These are phyloP conservation scores for Dipodomys merriami DNA, from an alignment of 2,113 vertebrate genomes.

Conservation along the genomic window DNA sequence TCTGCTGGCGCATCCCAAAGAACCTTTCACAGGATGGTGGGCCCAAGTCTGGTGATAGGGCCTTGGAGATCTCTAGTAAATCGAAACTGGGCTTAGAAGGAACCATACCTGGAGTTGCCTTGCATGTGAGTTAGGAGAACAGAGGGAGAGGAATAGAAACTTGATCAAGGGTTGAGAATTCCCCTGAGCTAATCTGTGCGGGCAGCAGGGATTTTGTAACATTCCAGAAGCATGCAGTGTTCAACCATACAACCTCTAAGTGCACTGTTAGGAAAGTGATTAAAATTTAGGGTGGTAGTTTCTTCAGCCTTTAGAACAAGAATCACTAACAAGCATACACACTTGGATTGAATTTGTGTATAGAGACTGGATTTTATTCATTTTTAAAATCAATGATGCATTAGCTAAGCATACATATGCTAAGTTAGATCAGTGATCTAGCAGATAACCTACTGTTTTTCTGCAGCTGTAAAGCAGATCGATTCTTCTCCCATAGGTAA, in stretches of 20 bases:
- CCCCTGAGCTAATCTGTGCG: background rate
- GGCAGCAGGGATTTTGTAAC: background rate
- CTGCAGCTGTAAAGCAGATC: background rate
- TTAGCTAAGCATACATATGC: background rate
- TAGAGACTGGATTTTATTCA: background rate
- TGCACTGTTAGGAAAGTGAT: constrained; percentile 4
- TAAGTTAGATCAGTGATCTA: background rate
- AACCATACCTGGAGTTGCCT: background rate
- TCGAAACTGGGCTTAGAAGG: background rate
- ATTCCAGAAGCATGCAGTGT: too few species aligned
- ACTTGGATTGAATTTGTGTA: background rate
- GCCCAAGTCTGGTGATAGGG: background rate
- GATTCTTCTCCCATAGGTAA: background rate
- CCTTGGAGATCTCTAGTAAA: background rate
- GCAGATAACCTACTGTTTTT: background rate
- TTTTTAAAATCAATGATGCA: background rate
- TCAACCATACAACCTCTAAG: background rate
- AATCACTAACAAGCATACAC: constrained; percentile 10
- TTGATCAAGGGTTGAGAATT: background rate
- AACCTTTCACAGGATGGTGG: too few species aligned
- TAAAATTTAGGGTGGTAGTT: background rate
- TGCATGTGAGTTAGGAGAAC: background rate
- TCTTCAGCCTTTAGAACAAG: background rate
- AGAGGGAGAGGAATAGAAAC: background rate
- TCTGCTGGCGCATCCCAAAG: background rate